A percentile compares a stretch with the other conserved stretches of the same genome.
These are phyloP conservation scores for Actinemys pallida DNA, from an alignment of 2,113 vertebrate species.

Conservation along the genomic window DNA sequence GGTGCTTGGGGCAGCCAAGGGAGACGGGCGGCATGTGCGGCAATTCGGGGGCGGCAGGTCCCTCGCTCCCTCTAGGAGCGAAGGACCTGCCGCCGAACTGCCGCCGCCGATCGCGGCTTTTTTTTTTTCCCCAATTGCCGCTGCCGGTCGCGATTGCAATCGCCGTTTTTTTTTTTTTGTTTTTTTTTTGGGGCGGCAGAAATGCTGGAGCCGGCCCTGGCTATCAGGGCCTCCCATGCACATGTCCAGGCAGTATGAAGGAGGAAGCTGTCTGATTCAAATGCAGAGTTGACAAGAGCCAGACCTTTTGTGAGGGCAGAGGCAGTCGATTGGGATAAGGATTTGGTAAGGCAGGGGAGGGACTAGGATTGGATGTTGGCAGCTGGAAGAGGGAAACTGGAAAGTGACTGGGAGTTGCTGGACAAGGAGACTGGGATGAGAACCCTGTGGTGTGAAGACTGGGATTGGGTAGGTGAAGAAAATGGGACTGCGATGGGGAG, in stretches of 20 bases:
- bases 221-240: background rate
- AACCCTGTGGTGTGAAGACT: background rate
- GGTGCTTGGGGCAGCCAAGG: too few species aligned
- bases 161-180: too few species aligned
- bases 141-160: too few species aligned
- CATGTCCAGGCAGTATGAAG: background rate
- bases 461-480: background rate
- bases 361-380: background rate
- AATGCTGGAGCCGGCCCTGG: too few species aligned
- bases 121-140: too few species aligned
- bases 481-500: background rate
- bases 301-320: background rate
- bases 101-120: too few species aligned
- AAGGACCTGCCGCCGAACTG: too few species aligned
- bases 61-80: too few species aligned
- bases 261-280: background rate
- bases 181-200: too few species aligned
- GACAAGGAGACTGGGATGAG: background rate
- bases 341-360: background rate
- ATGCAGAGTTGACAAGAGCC: background rate
- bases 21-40: too few species aligned
- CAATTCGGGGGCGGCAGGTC: too few species aligned
- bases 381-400: background rate
- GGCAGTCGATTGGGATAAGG: background rate
- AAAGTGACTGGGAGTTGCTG: background rate